phyloP scores from a whole-genome alignment of 1,140 invertebrate genomes.

The Drosophila nigrodunni region DNA sequence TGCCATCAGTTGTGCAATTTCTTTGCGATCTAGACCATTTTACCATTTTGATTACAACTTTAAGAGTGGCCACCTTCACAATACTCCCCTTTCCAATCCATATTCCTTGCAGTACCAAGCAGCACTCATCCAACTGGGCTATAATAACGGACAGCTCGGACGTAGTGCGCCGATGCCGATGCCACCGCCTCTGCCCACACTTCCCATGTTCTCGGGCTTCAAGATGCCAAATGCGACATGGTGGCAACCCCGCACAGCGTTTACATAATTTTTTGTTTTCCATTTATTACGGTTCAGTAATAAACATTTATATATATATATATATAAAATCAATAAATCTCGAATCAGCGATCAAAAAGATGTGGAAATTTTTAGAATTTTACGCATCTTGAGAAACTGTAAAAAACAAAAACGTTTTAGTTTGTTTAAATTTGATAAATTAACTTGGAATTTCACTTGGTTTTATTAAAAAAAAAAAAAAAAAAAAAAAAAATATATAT shows the following conservation, averaged over 20 bases:
- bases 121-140: conserved; percentile 6
- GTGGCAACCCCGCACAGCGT: conserved; percentile 5
- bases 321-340: not conserved
- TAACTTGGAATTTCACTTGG: conserved; percentile 44
- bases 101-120: conserved; percentile 4
- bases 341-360: conserved; percentile 58
- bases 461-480: conserved; percentile 42
- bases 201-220: conserved; percentile 12
- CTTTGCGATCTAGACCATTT: too few species aligned
- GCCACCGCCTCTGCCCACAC: not conserved
- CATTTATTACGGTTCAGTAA: conserved; percentile 25
- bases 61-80: too few species aligned
- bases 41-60: too few species aligned
- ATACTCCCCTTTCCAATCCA: too few species aligned
- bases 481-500: conserved; percentile 7
- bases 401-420: conserved; percentile 19
- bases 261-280: not conserved
- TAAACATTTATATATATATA: conserved; percentile 23
- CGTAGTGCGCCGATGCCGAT: not conserved
- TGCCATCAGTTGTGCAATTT: too few species aligned
- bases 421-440: not conserved
- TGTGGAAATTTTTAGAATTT: conserved; percentile 62
- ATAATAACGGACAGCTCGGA: not conserved
- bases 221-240: conserved; percentile 15
- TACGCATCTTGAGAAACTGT: conserved; percentile 69